Conservation (phyloP, 2,797 vertebrate species). For the Tenualosa thibaudeaui region DNA sequence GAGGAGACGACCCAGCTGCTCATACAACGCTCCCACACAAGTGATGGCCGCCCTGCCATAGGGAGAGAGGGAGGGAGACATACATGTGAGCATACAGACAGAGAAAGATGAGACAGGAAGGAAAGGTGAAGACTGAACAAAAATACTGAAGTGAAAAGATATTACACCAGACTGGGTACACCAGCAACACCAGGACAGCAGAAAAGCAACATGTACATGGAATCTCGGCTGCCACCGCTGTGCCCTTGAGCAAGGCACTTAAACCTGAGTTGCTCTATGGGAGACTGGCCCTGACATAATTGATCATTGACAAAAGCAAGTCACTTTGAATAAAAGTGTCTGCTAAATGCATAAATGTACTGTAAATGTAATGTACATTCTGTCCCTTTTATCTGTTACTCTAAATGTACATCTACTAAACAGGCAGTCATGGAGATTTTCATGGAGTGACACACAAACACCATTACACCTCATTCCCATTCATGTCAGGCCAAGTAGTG, state of each 20-base stretch:
- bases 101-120: neutral
- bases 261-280: too few relatives aligned
- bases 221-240: too few relatives aligned
- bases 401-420: neutral
- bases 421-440: neutral
- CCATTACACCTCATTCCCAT: neutral
- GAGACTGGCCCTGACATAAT: too few relatives aligned
- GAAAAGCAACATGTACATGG: too few relatives aligned
- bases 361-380: too few relatives aligned
- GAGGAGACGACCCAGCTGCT: conserved; percentile 88
- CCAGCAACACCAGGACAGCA: neutral
- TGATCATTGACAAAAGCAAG: too few relatives aligned
- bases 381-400: neutral
- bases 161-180: neutral
- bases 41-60: conserved; percentile 84
- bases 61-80: neutral
- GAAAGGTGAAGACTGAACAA: too few relatives aligned
- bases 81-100: neutral
- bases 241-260: too few relatives aligned
- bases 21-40: conserved; percentile 87
- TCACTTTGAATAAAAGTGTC: too few relatives aligned
- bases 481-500: conserved; percentile 5
- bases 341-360: too few relatives aligned
- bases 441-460: neutral
- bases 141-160: neutral